A percentile compares a stretch with the other conserved stretches of the same genome.
phyloP scores from a whole-genome alignment of 2,888 invertebrate genomes.

The Tachina grossa region DNA sequence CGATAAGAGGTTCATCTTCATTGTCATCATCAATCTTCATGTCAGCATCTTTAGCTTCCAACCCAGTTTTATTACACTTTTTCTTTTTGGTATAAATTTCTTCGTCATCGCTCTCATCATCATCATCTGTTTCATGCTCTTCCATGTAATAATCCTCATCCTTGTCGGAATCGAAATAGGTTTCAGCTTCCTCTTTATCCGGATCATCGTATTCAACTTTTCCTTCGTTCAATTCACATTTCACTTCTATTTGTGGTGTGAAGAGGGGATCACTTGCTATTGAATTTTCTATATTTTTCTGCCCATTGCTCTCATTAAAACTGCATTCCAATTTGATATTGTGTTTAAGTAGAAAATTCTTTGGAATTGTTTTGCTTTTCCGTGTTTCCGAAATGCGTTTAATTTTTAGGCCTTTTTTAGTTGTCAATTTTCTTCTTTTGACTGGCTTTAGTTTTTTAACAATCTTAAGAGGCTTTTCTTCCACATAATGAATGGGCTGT shows the following conservation, averaged over 20 bases:
- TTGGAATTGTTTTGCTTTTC: slow-evolving; percentile 1
- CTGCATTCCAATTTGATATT: slow-evolving; percentile 11
- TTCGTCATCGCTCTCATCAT: slow-evolving; percentile 38
- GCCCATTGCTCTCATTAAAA: too few relatives aligned
- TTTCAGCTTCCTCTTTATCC: slow-evolving; percentile 37
- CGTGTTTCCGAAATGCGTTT: not conserved
- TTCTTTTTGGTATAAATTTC: slow-evolving; percentile 4
- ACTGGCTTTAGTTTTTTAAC: not conserved
- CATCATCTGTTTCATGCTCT: slow-evolving; percentile 23
- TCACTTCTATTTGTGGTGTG: slow-evolving; percentile 28
- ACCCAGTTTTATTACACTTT: not conserved
- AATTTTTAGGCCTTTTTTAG: not conserved
- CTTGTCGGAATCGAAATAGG: slow-evolving; percentile 1
- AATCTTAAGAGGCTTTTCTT: slow-evolving; percentile 43
- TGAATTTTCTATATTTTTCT: not conserved
- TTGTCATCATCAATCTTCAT: slow-evolving; percentile 14
- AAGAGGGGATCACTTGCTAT: slow-evolving; percentile 40
- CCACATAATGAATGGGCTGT: slow-evolving; percentile 45
- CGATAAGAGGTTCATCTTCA: slow-evolving; percentile 58
- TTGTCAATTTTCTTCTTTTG: slow-evolving; percentile 15
- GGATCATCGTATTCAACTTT: not conserved
- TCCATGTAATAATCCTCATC: slow-evolving; percentile 27
- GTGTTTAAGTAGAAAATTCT: not conserved
- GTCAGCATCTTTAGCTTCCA: not conserved
- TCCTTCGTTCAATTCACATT: slow-evolving; percentile 32